Evolutionary conservation across 2,888 invertebrate genomes (phyloP), one percentile per base, ranked within the genome.

Genomic region (Drosophila suboccidentalis): DNA sequence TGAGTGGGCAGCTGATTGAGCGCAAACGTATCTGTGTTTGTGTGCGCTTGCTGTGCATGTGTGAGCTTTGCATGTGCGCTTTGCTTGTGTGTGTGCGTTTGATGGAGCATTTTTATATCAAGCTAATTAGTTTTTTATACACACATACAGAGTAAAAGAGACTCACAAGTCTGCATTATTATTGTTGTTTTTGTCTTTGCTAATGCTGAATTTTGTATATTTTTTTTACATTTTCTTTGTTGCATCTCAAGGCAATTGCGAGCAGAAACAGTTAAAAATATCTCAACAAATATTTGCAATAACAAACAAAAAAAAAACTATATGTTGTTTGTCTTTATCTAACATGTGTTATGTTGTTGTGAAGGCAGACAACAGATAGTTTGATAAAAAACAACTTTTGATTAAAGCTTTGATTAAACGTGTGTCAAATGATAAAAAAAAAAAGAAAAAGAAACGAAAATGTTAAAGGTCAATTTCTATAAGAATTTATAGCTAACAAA

Each of bases 121-220:
- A 84, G 73, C 67, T 78, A 82, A 76, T 82, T 64, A 73, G 71
- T 54, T 85, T 58, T 69, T 69, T 74, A 49, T 13, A 57, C n/a
- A 47, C 1, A 62, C 6, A 4, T 4, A 6, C 15, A 26, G 32
- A 34, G n/a, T 59, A 29, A n/a, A 10, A 26, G 22, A 50, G 29
- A 43, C 43, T 43, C 41, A 32, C 53, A 54, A 41, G 50, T 50
- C 19, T 73, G 61, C 44, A 65, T 53, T 49, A 39, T 44, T 26
- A 32, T 49, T 19, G 4, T 50, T 47, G 51, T 44, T 36, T 43
- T 57, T 57, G 32, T 15, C 36, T 46, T 41, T 59, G 32, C 32
- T 44, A 57, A 57, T 19, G 26, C 4, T 39, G 5, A 53, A 78
- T 43, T 61, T 22, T 71, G 26, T 38, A 41, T 46, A 39, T 49